A percentile compares a stretch with the other conserved stretches of the same genome.
These are phyloP conservation scores for Arizona elegans DNA, from an alignment of 2,113 vertebrate genomes.

Conservation along the genomic window DNA sequence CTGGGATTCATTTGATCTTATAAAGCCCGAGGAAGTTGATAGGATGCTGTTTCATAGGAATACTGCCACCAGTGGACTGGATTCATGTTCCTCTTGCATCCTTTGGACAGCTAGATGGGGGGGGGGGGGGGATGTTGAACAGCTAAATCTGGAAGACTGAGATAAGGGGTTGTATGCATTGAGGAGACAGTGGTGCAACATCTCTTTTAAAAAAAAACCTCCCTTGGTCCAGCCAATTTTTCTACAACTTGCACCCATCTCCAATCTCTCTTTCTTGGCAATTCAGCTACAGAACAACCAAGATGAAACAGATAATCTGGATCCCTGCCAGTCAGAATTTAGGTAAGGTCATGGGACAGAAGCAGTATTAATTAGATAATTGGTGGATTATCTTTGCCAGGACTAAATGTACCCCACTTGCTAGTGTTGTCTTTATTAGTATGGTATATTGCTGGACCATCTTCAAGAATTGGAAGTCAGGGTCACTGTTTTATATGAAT, in stretches of 20 bases:
- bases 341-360: not conserved
- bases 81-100: not conserved
- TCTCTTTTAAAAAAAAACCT: not conserved
- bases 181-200: not conserved
- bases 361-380: not conserved
- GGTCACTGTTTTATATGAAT: not conserved
- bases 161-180: not conserved
- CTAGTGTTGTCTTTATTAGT: not conserved
- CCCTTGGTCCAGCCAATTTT: not conserved
- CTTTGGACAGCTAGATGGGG: not conserved
- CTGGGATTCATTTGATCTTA: not conserved
- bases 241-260: not conserved
- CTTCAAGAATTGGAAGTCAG: not conserved
- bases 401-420: not conserved
- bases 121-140: not conserved
- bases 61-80: not conserved
- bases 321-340: not conserved
- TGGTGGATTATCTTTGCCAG: not conserved
- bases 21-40: not conserved
- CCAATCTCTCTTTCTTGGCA: not conserved
- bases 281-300: not conserved
- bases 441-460: not conserved
- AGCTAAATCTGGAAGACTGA: not conserved
- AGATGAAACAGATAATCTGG: not conserved
- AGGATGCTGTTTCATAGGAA: not conserved